Base-by-base conservation (phyloP, 2,113 vertebrate genomes). In the Dolichallabes microphthalmus region DNA sequence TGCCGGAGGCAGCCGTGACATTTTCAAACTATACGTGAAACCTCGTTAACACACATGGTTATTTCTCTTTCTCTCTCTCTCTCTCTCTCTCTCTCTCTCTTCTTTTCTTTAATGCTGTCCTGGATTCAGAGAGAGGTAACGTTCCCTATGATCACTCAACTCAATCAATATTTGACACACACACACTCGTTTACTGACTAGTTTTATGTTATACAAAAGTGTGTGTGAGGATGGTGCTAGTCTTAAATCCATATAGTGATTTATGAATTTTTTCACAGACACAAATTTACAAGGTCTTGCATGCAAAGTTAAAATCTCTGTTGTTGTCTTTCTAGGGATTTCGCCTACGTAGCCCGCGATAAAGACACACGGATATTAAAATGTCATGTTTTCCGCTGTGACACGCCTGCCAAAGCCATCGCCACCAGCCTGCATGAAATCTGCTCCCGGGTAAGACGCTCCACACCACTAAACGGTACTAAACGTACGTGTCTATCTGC, bases 321-420 rank as follows among this genome's bases (percentile, higher is more conserved):
- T 32, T 30, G 10, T 75, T 64, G 10, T 78, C 77, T 69, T 82
- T 55, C 88, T 93, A 99, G 98, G 93, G 98, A 99, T 90, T 99
- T 99, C 90, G 98, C 98, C 66, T 99, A 99, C 0, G 98, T 99
- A 90, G 98, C 98, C 0, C 96, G 98, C 92, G 98, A 99, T 92
- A 98, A 96, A 93, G 97, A 98, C 87, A 99, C 98, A 12, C 95
- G 98, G 88, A 97, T 99, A 92, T 94, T 99, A 94, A 99, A 99
- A 97, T 99, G 98, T 95, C 98, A 99, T 93, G 98, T 99, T 88
- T 99, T 99, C 91, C 97, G 98, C 91, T 99, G 98, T 97, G 98
- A 99, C 94, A 99, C 97, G 2, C 98, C 98, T 57, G 98, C 98
- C 83, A 99, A 99, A 97, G 98, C 98, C 94, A 99, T 99, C 2